Percentiles rank a stretch among this genome's conserved stretches.
phyloP scores from a whole-genome alignment of 2,797 vertebrate genomes.

The Miichthys miiuy region DNA sequence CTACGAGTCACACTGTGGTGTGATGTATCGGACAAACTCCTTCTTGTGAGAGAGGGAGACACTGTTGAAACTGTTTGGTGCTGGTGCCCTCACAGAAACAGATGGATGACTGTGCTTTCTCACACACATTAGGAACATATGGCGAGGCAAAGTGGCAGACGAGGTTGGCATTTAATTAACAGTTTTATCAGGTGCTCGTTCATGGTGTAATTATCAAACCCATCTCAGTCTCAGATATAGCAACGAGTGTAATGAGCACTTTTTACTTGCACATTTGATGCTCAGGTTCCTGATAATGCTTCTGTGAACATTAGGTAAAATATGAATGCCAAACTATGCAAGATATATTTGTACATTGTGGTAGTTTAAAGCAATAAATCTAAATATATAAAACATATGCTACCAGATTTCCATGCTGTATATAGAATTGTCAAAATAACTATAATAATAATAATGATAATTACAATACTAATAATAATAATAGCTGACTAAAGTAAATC shows the following conservation, averaged over 20 bases:
- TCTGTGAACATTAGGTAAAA: neutral
- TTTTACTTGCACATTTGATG: neutral
- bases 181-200: conserved; percentile 39
- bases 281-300: neutral
- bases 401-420: neutral
- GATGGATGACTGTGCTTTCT: conserved; percentile 45
- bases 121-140: conserved; percentile 60
- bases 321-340: neutral
- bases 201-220: conserved; percentile 32
- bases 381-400: too few relatives aligned
- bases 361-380: neutral
- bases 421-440: neutral
- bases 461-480: too few relatives aligned
- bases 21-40: conserved; percentile 20
- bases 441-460: too few relatives aligned
- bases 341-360: neutral
- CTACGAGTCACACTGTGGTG: neutral
- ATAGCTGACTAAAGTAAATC: too few relatives aligned
- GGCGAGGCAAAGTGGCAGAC: conserved; percentile 37
- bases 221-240: neutral
- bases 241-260: neutral
- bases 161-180: conserved; percentile 54
- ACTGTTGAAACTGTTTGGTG: conserved; percentile 1
- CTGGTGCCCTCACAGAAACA: conserved; percentile 37
- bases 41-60: conserved; percentile 21